Base-by-base conservation (phyloP, 2,888 invertebrate species). In the Diplazon laetatorius region DNA sequence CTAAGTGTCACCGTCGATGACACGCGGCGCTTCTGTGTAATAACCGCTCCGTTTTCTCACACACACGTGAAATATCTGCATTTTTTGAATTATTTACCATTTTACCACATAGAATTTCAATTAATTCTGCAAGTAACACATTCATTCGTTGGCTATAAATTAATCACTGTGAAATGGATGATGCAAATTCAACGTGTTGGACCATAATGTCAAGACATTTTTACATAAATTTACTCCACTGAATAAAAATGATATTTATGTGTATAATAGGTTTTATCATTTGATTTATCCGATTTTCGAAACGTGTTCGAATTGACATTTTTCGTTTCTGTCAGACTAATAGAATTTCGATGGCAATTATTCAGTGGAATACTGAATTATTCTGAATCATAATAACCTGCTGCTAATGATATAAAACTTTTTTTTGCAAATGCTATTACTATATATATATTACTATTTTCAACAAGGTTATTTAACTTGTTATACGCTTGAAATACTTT, bases 1-100 rank as follows among this genome's bases (percentile, higher is more conserved):
- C 57, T 57, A 48, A 16, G 37, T 76, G 69, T 76, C 75, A 76
- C 30, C 22, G 37, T 55, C 37, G 10, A 30, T 46, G 46, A 16
- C 62, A 68, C 74, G 69, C 35, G 69, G 39, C 46, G 44, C 39
- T 57, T 42, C 57, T 14, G 37, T 14, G n/a, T 30, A n/a, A 30
- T 30, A 5, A 6, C 30, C 4, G 30, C 30, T 37, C 18, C 20
- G n/a, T 22, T 14, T 16, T 57, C 37, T 22, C 44, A 62, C 62
- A 20, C 62, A 35, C 46, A 30, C 12, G 6, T 2, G 30, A 20
- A 8, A 16, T 0, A 14, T 35, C 12, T 16, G 16, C 18, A 62
- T 59, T 50, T 74, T 68, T 18, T n/a, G 10, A 30, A 30, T 30
- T 68, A 46, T 44, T 50, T 8, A 50, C 10, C 18, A 14, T 42